Conservation (phyloP, 2,113 vertebrate genomes). For the Aphelocoma coerulescens region DNA sequence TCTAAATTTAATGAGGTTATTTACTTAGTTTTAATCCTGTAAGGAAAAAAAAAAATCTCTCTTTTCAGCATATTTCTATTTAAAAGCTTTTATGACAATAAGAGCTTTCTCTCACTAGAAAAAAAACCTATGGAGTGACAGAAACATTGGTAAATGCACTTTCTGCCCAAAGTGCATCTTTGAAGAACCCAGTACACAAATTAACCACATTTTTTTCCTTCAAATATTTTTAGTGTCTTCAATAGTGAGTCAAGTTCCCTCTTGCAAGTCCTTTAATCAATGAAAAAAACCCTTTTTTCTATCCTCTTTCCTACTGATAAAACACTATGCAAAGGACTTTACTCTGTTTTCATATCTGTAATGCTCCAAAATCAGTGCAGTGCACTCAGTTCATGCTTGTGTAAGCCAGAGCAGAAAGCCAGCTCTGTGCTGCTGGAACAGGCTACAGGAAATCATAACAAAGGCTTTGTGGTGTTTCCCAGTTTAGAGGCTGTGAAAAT, state of each 20-base stretch:
- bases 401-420: neutral
- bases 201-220: neutral
- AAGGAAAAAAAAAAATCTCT: neutral
- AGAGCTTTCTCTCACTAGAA: neutral
- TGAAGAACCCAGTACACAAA: neutral
- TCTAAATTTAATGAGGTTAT: neutral
- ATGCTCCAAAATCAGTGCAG: neutral
- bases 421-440: neutral
- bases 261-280: neutral
- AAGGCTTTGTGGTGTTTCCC: neutral
- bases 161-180: neutral
- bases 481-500: neutral
- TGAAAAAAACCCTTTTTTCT: neutral
- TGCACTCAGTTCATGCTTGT: neutral
- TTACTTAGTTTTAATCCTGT: neutral
- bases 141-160: neutral
- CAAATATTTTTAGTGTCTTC: neutral
- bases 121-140: neutral
- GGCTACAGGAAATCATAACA: neutral
- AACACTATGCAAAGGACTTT: neutral
- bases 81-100: neutral
- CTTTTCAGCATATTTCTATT: neutral
- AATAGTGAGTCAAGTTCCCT: neutral
- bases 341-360: neutral
- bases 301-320: neutral